Percentiles rank a stretch among this genome's conserved stretches.
Evolutionary conservation across 2,888 invertebrate species (phyloP).

Genomic region (Schizaphis graminum): DNA sequence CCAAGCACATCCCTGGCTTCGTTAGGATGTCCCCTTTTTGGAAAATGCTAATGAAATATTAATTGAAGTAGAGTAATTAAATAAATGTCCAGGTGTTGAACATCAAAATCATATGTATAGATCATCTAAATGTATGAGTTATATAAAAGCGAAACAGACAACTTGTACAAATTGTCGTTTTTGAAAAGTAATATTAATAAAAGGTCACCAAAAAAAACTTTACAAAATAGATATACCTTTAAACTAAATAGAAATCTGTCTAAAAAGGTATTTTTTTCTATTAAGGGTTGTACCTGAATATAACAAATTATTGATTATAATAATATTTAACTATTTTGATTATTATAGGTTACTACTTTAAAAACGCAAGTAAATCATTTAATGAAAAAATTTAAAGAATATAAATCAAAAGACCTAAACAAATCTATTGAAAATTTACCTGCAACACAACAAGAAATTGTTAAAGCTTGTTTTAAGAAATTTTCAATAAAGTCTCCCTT

Average conservation of each 20-base stretch:
- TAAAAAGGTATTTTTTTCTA: too few species aligned
- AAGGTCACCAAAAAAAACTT: not conserved
- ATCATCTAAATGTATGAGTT: not conserved
- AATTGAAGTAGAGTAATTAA: too few species aligned
- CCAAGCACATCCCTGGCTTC: too few species aligned
- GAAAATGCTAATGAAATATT: too few species aligned
- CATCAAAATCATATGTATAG: not conserved
- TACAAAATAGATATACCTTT: not conserved
- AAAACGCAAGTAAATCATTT: too few species aligned
- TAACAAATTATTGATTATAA: too few species aligned
- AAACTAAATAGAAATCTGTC: too few species aligned
- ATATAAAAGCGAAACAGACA: not conserved
- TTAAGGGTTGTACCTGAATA: too few species aligned
- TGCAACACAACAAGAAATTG: not conserved
- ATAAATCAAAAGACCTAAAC: too few species aligned
- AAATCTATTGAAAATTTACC: not conserved
- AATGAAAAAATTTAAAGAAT: too few species aligned
- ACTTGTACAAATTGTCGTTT: conserved; percentile 3
- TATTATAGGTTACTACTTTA: too few species aligned
- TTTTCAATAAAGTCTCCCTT: not conserved
- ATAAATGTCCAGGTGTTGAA: not conserved
- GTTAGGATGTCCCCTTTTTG: too few species aligned
- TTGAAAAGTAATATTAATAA: conserved; percentile 2
- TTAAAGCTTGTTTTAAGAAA: not conserved
- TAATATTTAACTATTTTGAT: not conserved